These are phyloP conservation scores for Alligator mississippiensis DNA, from an alignment of 2,113 vertebrate genomes.

Conservation along the genomic window DNA sequence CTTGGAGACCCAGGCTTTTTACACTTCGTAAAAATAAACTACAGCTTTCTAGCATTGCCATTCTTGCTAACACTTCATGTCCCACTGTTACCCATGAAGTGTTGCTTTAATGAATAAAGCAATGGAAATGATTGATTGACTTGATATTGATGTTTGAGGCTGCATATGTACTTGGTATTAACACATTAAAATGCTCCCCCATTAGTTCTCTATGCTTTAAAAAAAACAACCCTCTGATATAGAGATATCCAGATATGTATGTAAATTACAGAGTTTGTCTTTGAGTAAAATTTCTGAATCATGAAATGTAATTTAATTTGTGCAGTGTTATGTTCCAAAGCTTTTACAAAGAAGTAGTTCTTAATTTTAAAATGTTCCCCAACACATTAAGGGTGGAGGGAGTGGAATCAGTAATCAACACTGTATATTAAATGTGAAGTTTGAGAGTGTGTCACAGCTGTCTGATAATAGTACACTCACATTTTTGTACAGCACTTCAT, in stretches of 20 bases:
- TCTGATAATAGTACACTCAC: accelerated
- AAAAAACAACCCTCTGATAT: neutral
- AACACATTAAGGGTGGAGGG: neutral
- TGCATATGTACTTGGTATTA: slow-evolving; percentile 15
- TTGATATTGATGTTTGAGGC: slow-evolving; percentile 32
- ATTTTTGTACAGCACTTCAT: neutral
- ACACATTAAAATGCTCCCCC: neutral
- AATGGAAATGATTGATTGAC: slow-evolving; percentile 45
- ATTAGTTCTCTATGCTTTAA: slow-evolving; percentile 20
- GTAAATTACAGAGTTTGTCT: neutral
- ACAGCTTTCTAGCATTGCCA: neutral
- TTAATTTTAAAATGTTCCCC: neutral
- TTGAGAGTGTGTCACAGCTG: neutral
- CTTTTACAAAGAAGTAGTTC: slow-evolving; percentile 21
- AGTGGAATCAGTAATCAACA: neutral
- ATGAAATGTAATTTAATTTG: slow-evolving; percentile 24
- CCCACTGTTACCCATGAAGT: slow-evolving; percentile 21
- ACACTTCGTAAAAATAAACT: neutral
- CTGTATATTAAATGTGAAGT: neutral
- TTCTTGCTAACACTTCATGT: neutral
- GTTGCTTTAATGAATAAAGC: slow-evolving; percentile 56
- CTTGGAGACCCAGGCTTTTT: neutral
- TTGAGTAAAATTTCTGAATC: slow-evolving; percentile 7
- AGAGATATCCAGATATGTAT: neutral
- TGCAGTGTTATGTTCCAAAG: slow-evolving; percentile 24